Percentiles rank a stretch among this genome's conserved stretches.
Evolutionary conservation across 1,140 invertebrate species (phyloP).

Genomic region (Drosophila subpulchrella): DNA sequence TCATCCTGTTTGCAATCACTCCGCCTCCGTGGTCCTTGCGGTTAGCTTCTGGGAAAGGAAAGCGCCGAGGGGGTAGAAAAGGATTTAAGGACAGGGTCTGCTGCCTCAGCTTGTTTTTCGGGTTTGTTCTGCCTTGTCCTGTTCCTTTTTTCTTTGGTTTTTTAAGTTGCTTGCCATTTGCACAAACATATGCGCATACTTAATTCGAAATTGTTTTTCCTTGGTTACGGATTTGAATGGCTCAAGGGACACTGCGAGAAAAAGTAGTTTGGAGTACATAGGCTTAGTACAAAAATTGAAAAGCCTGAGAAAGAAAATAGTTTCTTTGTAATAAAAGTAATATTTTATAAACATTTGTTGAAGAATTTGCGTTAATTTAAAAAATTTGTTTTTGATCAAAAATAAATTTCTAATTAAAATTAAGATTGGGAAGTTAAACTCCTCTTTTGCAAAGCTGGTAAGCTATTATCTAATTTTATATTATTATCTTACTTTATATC

Average conservation of each 20-base stretch:
- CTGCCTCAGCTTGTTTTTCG: slow-evolving; percentile 35
- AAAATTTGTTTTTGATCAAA: too few species aligned
- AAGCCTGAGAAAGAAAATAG: too few species aligned
- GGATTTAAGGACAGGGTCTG: slow-evolving; percentile 13
- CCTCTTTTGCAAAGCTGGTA: too few species aligned
- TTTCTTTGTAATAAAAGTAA: neutral
- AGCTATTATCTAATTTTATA: too few species aligned
- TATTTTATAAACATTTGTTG: too few species aligned
- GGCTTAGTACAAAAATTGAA: too few species aligned
- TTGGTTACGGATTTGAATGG: slow-evolving; percentile 60
- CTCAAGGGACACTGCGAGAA: slow-evolving; percentile 13
- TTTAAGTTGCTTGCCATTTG: slow-evolving; percentile 60
- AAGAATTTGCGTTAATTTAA: too few species aligned
- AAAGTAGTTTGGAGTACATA: neutral
- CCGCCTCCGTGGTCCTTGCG: slow-evolving; percentile 62
- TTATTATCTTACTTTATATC: too few species aligned
- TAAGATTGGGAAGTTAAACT: neutral
- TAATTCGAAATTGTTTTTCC: slow-evolving; percentile 75
- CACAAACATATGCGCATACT: slow-evolving; percentile 78
- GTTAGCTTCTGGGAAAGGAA: slow-evolving; percentile 11
- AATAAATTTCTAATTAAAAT: too few species aligned
- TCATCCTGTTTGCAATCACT: slow-evolving; percentile 76
- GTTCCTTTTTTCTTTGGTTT: slow-evolving; percentile 16
- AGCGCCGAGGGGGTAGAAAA: neutral
- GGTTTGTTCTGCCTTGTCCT: slow-evolving; percentile 25